Percentiles rank a stretch among this genome's conserved stretches.
Evolutionary conservation across 2,113 vertebrate species (phyloP).

Genomic region (Callithrix jacchus): DNA sequence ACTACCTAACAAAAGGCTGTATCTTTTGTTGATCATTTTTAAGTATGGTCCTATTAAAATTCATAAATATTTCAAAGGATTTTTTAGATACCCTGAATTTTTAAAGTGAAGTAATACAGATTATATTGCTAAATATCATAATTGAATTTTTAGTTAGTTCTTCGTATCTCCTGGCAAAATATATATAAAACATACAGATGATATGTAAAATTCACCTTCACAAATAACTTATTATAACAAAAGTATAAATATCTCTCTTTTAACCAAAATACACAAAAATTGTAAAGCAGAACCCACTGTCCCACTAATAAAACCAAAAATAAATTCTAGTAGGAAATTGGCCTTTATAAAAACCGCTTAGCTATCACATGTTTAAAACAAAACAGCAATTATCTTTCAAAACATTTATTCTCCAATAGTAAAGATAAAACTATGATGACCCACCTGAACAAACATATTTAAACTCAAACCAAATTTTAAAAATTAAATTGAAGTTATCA

Average conservation of each 20-base stretch:
- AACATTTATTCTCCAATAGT: constrained; percentile 23
- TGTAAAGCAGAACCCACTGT: background rate
- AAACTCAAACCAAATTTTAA: constrained; percentile 24
- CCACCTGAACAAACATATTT: background rate
- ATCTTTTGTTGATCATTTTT: background rate
- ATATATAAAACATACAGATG: background rate
- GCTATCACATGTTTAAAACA: constrained; percentile 26
- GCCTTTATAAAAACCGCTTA: background rate
- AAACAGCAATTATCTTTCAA: background rate
- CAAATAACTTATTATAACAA: constrained; percentile 17
- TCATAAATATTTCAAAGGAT: constrained; percentile 20
- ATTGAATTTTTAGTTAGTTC: constrained; percentile 1
- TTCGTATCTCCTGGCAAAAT: background rate
- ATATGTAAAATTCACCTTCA: background rate
- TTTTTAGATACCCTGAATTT: background rate
- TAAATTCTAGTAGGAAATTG: constrained; percentile 16
- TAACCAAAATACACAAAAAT: background rate
- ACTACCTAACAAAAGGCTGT: background rate
- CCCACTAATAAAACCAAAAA: background rate
- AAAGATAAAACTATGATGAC: background rate
- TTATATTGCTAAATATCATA: background rate
- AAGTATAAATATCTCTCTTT: background rate
- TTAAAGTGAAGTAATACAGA: background rate
- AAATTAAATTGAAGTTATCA: constrained; percentile 1
- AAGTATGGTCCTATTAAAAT: constrained; percentile 19